phyloP scores from a whole-genome alignment of 2,113 vertebrate genomes.

The Oreochromis niloticus region DNA sequence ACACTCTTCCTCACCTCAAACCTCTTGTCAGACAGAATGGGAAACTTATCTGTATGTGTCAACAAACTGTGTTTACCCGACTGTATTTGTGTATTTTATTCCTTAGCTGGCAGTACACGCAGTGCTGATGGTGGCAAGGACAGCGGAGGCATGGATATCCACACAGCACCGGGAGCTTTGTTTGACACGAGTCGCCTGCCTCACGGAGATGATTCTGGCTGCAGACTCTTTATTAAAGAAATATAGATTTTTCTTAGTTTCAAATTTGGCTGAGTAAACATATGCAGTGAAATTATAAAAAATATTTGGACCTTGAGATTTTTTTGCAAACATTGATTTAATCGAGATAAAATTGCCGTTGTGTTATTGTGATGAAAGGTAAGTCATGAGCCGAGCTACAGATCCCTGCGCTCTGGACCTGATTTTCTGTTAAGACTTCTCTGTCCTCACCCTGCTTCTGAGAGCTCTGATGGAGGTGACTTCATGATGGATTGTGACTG shows the following conservation, averaged over 20 bases:
- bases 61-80: constrained; percentile 10
- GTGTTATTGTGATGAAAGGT: not conserved
- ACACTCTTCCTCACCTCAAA: not conserved
- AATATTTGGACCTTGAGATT: not conserved
- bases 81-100: constrained; percentile 15
- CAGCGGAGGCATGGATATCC: not conserved
- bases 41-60: constrained; percentile 26
- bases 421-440: not conserved
- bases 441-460: not conserved
- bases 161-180: not conserved
- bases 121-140: not conserved
- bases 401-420: not conserved
- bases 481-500: not conserved
- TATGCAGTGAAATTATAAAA: not conserved
- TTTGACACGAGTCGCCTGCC: not conserved
- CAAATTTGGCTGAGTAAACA: not conserved
- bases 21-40: constrained; percentile 7
- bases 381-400: not conserved
- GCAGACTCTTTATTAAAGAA: not conserved
- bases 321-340: not conserved
- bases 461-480: not conserved
- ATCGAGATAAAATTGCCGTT: not conserved
- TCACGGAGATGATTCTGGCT: not conserved
- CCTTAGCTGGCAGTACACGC: not conserved
- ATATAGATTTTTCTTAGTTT: not conserved